phyloP scores from a whole-genome alignment of 2,113 vertebrate species.

The Datnioides undecimradiatus region DNA sequence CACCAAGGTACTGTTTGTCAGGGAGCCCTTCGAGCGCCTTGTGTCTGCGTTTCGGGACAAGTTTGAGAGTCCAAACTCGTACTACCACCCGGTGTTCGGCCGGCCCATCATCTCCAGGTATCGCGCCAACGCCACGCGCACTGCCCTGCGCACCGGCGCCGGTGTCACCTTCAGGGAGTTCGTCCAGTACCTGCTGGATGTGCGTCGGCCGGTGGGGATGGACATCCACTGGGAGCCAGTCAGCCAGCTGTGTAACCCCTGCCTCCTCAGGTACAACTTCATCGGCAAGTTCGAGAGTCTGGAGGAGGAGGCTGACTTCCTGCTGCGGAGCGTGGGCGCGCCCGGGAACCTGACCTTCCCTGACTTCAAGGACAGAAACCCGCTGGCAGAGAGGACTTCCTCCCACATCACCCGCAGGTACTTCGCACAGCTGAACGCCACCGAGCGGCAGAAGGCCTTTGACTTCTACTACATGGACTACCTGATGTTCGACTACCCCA shows the following conservation, averaged over 20 bases:
- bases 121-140: slow-evolving; percentile 87
- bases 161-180: slow-evolving; percentile 95
- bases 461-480: slow-evolving; percentile 98
- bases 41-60: slow-evolving; percentile 96
- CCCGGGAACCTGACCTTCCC: slow-evolving; percentile 92
- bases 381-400: slow-evolving; percentile 90
- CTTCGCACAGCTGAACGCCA: slow-evolving; percentile 89
- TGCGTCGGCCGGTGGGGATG: slow-evolving; percentile 91
- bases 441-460: slow-evolving; percentile 89
- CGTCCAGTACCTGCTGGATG: slow-evolving; percentile 92
- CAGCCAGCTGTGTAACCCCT: slow-evolving; percentile 92
- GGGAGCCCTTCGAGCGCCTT: slow-evolving; percentile 93
- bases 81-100: slow-evolving; percentile 95
- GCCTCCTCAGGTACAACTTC: slow-evolving; percentile 91
- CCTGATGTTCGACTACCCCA: slow-evolving; percentile 95
- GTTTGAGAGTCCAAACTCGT: slow-evolving; percentile 95
- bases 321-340: slow-evolving; percentile 86
- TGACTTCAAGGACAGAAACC: slow-evolving; percentile 92
- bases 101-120: slow-evolving; percentile 93
- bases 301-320: slow-evolving; percentile 91
- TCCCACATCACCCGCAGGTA: slow-evolving; percentile 87
- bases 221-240: slow-evolving; percentile 96
- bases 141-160: slow-evolving; percentile 88
- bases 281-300: slow-evolving; percentile 95
- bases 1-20: slow-evolving; percentile 94